phyloP scores from a whole-genome alignment of 1,140 invertebrate species.

The Saccostrea cuccullata region DNA sequence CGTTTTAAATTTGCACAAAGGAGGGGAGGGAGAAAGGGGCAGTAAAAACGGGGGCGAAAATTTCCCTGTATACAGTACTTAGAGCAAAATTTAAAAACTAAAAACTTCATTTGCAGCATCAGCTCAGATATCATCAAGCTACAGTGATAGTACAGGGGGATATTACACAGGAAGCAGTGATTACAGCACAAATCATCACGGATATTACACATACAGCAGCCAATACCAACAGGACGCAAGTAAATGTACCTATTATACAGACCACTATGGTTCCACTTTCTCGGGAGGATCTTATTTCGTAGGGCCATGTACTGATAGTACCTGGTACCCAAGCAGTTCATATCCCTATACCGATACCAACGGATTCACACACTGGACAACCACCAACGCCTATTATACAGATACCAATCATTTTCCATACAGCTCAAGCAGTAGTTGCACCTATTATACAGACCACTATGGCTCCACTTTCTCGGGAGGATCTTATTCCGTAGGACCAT shows the following conservation, averaged over 20 bases:
- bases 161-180: no score
- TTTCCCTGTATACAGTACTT: no score
- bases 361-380: neutral
- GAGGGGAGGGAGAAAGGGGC: no score
- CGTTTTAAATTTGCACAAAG: no score
- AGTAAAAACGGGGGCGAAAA: no score
- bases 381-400: neutral
- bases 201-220: neutral
- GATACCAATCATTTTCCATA: neutral
- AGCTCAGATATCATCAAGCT: no score
- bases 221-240: neutral
- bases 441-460: neutral
- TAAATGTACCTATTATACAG: slow-evolving; percentile 9
- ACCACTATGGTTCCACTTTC: neutral
- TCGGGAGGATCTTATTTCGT: neutral
- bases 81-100: no score
- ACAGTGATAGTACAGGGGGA: no score
- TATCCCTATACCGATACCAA: slow-evolving; percentile 6
- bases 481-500: neutral
- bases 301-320: neutral
- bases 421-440: neutral
- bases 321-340: neutral
- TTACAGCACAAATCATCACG: neutral
- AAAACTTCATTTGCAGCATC: no score
- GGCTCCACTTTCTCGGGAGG: neutral